Evolutionary conservation across 2,113 vertebrate genomes (phyloP).

Genomic region (Atractosteus spatula): DNA sequence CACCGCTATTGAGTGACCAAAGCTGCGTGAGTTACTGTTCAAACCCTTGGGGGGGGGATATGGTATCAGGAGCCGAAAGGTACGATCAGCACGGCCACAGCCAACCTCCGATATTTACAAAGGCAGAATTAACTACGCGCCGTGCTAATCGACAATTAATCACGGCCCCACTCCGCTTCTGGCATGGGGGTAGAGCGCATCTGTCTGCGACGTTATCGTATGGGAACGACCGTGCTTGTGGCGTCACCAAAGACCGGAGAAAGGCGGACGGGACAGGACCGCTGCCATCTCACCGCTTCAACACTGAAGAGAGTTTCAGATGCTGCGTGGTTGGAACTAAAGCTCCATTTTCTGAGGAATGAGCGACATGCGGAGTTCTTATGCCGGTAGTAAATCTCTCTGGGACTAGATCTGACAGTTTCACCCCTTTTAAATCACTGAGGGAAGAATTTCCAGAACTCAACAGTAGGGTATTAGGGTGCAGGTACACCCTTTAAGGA

Average conservation of each 20-base stretch:
- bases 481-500: too few relatives aligned
- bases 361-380: too few relatives aligned
- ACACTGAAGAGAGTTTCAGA: not conserved
- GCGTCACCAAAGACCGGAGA: not conserved
- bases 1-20: not conserved
- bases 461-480: too few relatives aligned
- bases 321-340: not conserved
- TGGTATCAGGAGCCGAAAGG: not conserved
- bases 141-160: constrained; percentile 1
- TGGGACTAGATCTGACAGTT: too few relatives aligned
- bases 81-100: not conserved
- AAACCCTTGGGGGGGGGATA: not conserved
- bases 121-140: not conserved
- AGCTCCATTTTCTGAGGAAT: not conserved
- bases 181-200: not conserved
- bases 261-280: not conserved
- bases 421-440: too few relatives aligned
- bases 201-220: not conserved
- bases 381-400: too few relatives aligned
- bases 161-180: not conserved
- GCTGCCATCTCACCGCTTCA: not conserved
- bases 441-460: too few relatives aligned
- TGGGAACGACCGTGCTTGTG: not conserved
- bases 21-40: not conserved
- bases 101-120: not conserved